Conservation (phyloP, 2,113 vertebrate species). For the Reinhardtius hippoglossoides region DNA sequence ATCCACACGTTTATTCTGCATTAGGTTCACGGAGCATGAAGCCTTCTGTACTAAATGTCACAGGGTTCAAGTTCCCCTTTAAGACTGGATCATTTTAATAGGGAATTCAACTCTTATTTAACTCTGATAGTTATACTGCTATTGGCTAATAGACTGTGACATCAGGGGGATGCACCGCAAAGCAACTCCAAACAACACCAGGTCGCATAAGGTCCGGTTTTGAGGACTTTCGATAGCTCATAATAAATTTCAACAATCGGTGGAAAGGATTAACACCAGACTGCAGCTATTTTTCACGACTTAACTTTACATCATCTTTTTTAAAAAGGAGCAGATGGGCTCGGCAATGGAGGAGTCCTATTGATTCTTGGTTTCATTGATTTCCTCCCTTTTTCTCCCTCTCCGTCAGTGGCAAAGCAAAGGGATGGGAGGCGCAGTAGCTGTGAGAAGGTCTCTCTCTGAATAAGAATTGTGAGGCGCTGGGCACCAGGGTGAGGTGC, state of each 20-base stretch:
- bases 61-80: neutral
- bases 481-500: slow-evolving; percentile 69
- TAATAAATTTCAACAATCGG: slow-evolving; percentile 32
- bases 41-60: slow-evolving; percentile 27
- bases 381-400: slow-evolving; percentile 67
- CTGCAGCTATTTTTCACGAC: slow-evolving; percentile 61
- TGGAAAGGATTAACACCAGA: slow-evolving; percentile 46
- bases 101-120: too few relatives aligned
- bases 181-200: too few relatives aligned
- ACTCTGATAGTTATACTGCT: too few relatives aligned
- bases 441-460: slow-evolving; percentile 69
- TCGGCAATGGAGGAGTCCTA: slow-evolving; percentile 64
- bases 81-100: too few relatives aligned
- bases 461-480: slow-evolving; percentile 75
- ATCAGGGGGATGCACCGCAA: too few relatives aligned
- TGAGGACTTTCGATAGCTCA: neutral
- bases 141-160: too few relatives aligned
- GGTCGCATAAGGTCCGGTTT: too few relatives aligned
- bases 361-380: slow-evolving; percentile 77
- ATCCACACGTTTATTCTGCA: slow-evolving; percentile 6
- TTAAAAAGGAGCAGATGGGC: slow-evolving; percentile 65
- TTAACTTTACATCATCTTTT: slow-evolving; percentile 75
- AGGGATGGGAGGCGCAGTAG: slow-evolving; percentile 55
- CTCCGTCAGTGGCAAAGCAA: slow-evolving; percentile 57
- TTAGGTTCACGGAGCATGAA: slow-evolving; percentile 25